Conservation (phyloP, 2,888 invertebrate species). For the Drosophila eohydei region DNA sequence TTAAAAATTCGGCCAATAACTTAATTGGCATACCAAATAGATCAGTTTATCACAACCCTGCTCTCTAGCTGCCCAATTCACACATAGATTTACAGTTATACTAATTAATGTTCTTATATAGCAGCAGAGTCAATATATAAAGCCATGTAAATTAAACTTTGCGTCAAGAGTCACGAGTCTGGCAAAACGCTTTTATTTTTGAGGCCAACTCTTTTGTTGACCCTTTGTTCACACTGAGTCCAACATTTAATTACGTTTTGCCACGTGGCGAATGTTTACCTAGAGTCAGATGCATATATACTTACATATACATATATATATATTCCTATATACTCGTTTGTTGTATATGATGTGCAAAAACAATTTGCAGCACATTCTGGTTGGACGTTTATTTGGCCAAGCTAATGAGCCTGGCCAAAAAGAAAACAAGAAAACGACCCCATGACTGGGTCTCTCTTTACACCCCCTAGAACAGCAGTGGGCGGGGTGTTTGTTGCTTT, state of each 20-base stretch:
- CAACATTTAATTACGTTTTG: constrained; percentile 59
- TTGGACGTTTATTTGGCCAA: constrained; percentile 61
- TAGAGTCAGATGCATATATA: constrained; percentile 27
- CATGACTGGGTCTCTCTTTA: neutral
- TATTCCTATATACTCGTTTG: neutral
- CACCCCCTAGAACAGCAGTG: neutral
- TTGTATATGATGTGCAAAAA: constrained; percentile 20
- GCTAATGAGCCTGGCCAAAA: constrained; percentile 66
- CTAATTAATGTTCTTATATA: too few relatives aligned
- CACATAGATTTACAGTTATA: neutral
- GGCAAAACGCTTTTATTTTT: neutral
- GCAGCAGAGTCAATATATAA: too few relatives aligned
- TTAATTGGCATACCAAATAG: too few relatives aligned
- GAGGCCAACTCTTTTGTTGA: constrained; percentile 14
- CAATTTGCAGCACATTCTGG: constrained; percentile 32
- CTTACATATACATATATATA: neutral
- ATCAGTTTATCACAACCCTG: neutral
- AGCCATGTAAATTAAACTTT: constrained; percentile 15
- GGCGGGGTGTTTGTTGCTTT: neutral
- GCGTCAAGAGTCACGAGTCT: neutral
- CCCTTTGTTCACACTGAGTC: constrained; percentile 10
- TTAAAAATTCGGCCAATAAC: too few relatives aligned
- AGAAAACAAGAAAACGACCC: constrained; percentile 1
- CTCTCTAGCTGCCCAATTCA: neutral
- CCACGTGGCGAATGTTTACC: constrained; percentile 62